phyloP scores from a whole-genome alignment of 2,888 invertebrate genomes.

The Drosophila antonietae region DNA sequence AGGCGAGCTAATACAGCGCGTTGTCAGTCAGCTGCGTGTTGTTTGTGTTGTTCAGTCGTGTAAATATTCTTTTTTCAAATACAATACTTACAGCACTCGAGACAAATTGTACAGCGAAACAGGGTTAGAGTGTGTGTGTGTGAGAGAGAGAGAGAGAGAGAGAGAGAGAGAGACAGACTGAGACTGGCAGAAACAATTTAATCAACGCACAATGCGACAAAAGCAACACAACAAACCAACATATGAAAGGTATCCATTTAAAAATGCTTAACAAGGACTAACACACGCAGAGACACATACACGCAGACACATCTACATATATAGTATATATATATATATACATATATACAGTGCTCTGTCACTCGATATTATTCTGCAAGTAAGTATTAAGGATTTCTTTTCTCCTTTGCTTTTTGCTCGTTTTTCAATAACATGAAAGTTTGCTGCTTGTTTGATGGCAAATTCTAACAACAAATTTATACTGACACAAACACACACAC shows the following conservation, averaged over 20 bases:
- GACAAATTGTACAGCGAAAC: constrained; percentile 30
- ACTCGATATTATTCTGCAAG: constrained; percentile 69
- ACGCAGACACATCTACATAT: neutral
- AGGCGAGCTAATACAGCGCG: constrained; percentile 37
- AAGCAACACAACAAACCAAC: constrained; percentile 33
- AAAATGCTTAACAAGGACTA: constrained; percentile 70
- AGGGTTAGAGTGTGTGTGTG: neutral
- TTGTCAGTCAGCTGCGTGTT: neutral
- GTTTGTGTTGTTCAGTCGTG: constrained; percentile 43
- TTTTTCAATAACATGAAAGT: constrained; percentile 77
- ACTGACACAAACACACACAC: constrained; percentile 15
- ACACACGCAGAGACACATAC: neutral
- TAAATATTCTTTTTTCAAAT: constrained; percentile 61
- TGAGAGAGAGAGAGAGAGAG: neutral
- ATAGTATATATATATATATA: constrained; percentile 4
- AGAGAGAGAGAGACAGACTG: neutral
- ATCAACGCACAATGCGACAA: constrained; percentile 47
- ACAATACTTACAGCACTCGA: constrained; percentile 25
- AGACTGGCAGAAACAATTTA: constrained; percentile 63
- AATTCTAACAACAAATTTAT: constrained; percentile 66
- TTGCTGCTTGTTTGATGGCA: constrained; percentile 63
- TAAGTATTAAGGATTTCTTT: constrained; percentile 67
- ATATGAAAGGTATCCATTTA: constrained; percentile 67
- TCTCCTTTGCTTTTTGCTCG: constrained; percentile 45
- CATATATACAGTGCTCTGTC: constrained; percentile 35